A percentile compares a stretch with the other conserved stretches of the same genome.
These are phyloP conservation scores for Hypotaenidia okinawae DNA, from an alignment of 2,797 vertebrate species.

Conservation along the genomic window DNA sequence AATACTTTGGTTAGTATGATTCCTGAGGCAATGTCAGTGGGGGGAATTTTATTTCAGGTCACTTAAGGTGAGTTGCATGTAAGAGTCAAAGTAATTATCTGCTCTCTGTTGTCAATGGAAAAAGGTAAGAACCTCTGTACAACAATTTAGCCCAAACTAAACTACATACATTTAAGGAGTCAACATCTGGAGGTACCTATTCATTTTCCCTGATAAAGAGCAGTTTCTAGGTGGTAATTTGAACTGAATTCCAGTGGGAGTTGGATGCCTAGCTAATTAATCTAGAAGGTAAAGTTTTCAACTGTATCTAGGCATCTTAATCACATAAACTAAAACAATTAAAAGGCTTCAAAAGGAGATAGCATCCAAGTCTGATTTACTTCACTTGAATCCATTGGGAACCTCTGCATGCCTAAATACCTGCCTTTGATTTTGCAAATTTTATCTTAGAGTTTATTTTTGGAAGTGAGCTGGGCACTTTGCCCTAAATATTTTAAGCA, in stretches of 20 bases:
- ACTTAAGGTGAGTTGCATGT: not conserved
- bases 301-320: not conserved
- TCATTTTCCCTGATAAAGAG: not conserved
- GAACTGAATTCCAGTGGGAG: not conserved
- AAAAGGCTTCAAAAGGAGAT: not conserved
- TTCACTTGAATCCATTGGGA: not conserved
- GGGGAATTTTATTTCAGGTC: not conserved
- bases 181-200: not conserved
- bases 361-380: not conserved
- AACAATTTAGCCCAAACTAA: not conserved
- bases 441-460: not conserved
- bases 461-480: not conserved
- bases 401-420: not conserved
- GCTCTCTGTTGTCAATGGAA: not conserved
- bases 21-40: not conserved
- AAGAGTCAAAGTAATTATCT: not conserved
- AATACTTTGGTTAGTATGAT: not conserved
- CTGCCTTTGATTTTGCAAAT: not conserved
- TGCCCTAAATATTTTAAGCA: not conserved
- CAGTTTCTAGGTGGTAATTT: not conserved
- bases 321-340: not conserved
- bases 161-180: not conserved
- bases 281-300: not conserved
- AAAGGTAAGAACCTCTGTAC: not conserved
- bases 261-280: not conserved